phyloP scores from a whole-genome alignment of 2,113 vertebrate genomes.

The Xiphophorus maculatus region DNA sequence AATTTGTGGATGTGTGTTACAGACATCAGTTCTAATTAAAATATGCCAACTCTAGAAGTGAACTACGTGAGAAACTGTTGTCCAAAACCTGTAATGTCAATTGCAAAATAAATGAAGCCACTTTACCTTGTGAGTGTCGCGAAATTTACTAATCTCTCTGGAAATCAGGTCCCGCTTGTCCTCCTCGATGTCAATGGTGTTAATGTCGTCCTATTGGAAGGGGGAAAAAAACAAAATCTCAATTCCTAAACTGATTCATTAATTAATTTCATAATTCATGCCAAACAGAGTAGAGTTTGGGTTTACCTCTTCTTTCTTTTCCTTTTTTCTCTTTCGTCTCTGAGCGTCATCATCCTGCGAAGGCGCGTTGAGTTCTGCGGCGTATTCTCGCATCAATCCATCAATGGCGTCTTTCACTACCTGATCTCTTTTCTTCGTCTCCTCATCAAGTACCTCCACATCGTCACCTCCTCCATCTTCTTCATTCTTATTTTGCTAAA shows the following conservation, averaged over 20 bases:
- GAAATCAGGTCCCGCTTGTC: constrained; percentile 99
- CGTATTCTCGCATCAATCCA: constrained; percentile 94
- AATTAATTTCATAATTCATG: neutral
- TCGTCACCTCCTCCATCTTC: constrained; percentile 88
- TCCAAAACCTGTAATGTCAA: constrained; percentile 78
- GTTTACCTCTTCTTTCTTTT: constrained; percentile 97
- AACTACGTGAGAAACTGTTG: constrained; percentile 72
- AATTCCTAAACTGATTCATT: neutral
- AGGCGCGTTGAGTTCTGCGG: constrained; percentile 95
- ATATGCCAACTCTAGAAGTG: constrained; percentile 64
- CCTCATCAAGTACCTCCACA: constrained; percentile 96
- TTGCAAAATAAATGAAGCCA: constrained; percentile 65
- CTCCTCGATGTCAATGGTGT: constrained; percentile 99
- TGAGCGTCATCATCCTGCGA: constrained; percentile 94
- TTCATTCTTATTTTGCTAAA: constrained; percentile 82
- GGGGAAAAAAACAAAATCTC: neutral
- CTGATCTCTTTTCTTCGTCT: constrained; percentile 94
- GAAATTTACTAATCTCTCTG: constrained; percentile 99
- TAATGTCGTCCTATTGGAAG: constrained; percentile 91
- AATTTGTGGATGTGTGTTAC: constrained; percentile 53
- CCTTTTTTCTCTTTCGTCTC: constrained; percentile 95
- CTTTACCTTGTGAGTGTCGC: constrained; percentile 99
- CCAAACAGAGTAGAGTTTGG: neutral
- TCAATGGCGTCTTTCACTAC: constrained; percentile 95
- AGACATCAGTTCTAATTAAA: constrained; percentile 46